Evolutionary conservation across 2,113 vertebrate genomes (phyloP), one percentile per base, ranked within the genome.

Genomic region (Oreamnos americanus): DNA sequence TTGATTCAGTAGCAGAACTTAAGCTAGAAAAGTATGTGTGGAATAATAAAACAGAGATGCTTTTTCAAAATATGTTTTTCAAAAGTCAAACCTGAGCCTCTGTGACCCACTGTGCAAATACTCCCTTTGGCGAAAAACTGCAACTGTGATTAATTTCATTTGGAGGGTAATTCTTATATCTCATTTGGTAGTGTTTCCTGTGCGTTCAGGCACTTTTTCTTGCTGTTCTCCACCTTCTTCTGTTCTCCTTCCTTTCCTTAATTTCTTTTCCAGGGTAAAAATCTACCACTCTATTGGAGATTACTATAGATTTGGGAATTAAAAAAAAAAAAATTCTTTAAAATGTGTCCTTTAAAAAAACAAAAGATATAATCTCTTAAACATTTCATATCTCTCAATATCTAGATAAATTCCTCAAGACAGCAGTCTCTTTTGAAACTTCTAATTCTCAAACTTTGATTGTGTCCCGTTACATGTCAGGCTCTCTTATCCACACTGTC

Each of bases 81-180:
- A 87, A 97, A 97, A 97, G 76, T 86, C 90, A 94, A 91, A 95
- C 57, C 36, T 78, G 43, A 96, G 64, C 51, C 64, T 49, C 43
- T 7, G 71, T 10, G 64, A 96, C 28, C 94, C 36, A 83, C 1
- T 96, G 74, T 92, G 33, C 17, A 97, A 95, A 97, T 26, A 96
- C 51, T 83, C 49, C 81, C 82, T 58, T 87, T 43, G 86, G 71
- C 12, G 21, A 2, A 82, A 94, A 87, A 86, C 25, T 53, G 8
- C 2, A 91, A 78, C 6, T 87, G 79, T 67, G 64, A 95, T 92
- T 82, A 94, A 60, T 57, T 92, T 92, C 58, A 53, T 90, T 83
- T 76, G 90, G 81, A 81, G 43, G n/a, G 16, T 86, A 33, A 71
- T 95, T 92, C 53, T 87, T 36, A 74, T 49, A 87, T 39, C 6